phyloP scores from a whole-genome alignment of 2,113 vertebrate genomes.

The Hemibagrus wyckioides region DNA sequence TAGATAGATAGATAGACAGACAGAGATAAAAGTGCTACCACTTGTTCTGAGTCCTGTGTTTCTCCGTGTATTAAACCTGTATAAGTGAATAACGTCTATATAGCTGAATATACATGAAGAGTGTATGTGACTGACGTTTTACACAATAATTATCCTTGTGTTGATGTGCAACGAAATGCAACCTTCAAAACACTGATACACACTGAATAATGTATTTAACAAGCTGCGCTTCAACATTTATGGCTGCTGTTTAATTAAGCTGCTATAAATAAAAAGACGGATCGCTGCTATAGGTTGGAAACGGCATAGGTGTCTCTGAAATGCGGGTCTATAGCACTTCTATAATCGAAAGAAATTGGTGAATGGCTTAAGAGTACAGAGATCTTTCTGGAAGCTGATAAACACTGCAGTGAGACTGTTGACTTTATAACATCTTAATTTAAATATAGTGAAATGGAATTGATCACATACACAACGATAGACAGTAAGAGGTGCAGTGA shows the following conservation, averaged over 20 bases:
- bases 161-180: background rate
- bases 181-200: background rate
- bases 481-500: too few relatives aligned
- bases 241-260: background rate
- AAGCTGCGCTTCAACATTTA: background rate
- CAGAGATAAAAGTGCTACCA: background rate
- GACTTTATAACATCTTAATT: background rate
- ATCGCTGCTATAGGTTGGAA: background rate
- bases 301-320: background rate
- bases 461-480: background rate
- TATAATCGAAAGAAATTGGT: background rate
- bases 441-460: background rate
- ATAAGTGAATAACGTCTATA: too few relatives aligned
- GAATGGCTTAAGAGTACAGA: background rate
- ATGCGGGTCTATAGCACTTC: background rate
- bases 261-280: background rate
- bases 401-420: background rate
- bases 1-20: too few relatives aligned
- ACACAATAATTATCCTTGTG: background rate
- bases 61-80: background rate
- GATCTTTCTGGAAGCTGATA: background rate
- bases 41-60: too few relatives aligned
- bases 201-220: conserved; percentile 1
- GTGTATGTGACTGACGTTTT: background rate
- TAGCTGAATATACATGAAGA: background rate